phyloP scores from a whole-genome alignment of 2,888 invertebrate genomes.

The Drosophila rubida region DNA sequence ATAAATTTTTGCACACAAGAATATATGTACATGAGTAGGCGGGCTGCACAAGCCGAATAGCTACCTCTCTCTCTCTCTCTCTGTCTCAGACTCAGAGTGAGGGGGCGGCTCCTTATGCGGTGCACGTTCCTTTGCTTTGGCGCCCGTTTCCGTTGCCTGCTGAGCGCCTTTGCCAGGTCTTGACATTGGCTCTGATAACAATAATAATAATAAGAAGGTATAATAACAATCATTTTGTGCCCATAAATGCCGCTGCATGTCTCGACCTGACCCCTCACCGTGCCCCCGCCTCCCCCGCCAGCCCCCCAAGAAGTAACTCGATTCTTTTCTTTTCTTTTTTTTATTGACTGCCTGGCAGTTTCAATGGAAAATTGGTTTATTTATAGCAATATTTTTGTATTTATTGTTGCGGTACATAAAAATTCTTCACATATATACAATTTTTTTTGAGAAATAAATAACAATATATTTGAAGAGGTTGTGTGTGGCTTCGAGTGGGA shows the following conservation, averaged over 20 bases:
- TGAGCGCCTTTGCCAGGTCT: slow-evolving; percentile 37
- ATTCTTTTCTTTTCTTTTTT: slow-evolving; percentile 8
- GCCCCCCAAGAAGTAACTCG: slow-evolving; percentile 40
- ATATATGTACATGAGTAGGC: slow-evolving; percentile 24
- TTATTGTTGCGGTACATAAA: slow-evolving; percentile 51
- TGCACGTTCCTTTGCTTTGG: slow-evolving; percentile 56
- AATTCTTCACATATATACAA: too few relatives aligned
- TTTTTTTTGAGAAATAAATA: slow-evolving; percentile 37
- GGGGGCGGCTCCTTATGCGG: slow-evolving; percentile 47
- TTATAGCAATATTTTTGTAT: slow-evolving; percentile 66
- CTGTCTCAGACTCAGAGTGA: neutral
- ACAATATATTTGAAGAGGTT: slow-evolving; percentile 24
- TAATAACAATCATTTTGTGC: slow-evolving; percentile 74
- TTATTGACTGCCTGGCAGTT: slow-evolving; percentile 62
- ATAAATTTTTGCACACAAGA: slow-evolving; percentile 65
- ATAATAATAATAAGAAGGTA: slow-evolving; percentile 71
- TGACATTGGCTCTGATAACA: slow-evolving; percentile 74
- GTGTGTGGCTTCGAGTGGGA: slow-evolving; percentile 4
- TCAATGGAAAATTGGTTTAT: slow-evolving; percentile 69
- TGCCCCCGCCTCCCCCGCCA: slow-evolving; percentile 1
- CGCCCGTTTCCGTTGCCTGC: slow-evolving; percentile 46
- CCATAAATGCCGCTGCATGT: slow-evolving; percentile 59
- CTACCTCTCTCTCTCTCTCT: neutral
- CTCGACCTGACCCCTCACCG: slow-evolving; percentile 1
- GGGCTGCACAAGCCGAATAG: slow-evolving; percentile 18